Conservation (phyloP, 2,888 invertebrate species). For the Drosophila mettleri region DNA sequence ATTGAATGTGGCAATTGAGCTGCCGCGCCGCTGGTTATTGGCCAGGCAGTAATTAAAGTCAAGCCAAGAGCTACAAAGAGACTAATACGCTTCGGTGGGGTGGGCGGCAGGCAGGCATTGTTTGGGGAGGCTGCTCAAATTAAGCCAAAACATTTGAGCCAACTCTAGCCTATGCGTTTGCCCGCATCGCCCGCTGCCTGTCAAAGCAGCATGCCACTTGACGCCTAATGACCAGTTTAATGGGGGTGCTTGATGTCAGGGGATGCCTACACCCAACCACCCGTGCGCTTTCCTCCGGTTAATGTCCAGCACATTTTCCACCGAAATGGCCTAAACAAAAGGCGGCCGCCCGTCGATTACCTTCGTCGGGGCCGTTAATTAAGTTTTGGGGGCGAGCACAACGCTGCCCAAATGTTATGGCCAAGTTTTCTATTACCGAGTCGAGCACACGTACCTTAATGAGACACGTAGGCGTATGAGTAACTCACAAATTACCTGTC, state of each 20-base stretch:
- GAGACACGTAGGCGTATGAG: slow-evolving; percentile 78
- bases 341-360: slow-evolving; percentile 60
- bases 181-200: slow-evolving; percentile 37
- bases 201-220: slow-evolving; percentile 69
- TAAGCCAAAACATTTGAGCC: slow-evolving; percentile 70
- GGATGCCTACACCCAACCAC: background rate
- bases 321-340: slow-evolving; percentile 70
- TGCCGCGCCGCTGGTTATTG: slow-evolving; percentile 44
- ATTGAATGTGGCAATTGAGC: slow-evolving; percentile 61
- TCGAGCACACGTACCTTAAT: slow-evolving; percentile 62
- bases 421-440: slow-evolving; percentile 75
- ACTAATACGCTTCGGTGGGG: background rate
- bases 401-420: slow-evolving; percentile 62
- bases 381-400: slow-evolving; percentile 60
- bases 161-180: slow-evolving; percentile 45
- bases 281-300: slow-evolving; percentile 19
- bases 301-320: slow-evolving; percentile 70
- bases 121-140: slow-evolving; percentile 56
- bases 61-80: slow-evolving; percentile 24
- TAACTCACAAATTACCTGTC: slow-evolving; percentile 62
- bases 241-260: slow-evolving; percentile 32
- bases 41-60: slow-evolving; percentile 69
- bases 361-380: slow-evolving; percentile 69
- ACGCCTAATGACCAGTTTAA: slow-evolving; percentile 78
- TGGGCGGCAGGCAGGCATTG: background rate